Evolutionary conservation across 2,797 vertebrate genomes (phyloP).

Genomic region (Valencia hispanica): DNA sequence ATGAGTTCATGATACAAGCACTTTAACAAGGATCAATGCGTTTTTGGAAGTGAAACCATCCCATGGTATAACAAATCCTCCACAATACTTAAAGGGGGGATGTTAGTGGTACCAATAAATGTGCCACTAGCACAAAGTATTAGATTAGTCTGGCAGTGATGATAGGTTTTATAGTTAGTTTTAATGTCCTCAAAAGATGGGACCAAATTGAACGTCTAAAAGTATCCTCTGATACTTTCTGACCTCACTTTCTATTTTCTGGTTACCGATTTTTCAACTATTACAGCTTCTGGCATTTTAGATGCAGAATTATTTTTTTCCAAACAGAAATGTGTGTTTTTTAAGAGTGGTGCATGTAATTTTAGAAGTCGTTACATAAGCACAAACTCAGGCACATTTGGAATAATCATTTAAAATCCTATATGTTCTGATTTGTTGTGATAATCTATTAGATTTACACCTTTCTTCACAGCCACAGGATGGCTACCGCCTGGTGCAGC

Average conservation of each 20-base stretch:
- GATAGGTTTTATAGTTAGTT: no score
- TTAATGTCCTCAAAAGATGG: background rate
- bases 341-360: background rate
- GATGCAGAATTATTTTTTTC: background rate
- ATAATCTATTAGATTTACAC: background rate
- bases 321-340: background rate
- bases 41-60: background rate
- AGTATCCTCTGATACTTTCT: background rate
- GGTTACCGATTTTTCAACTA: background rate
- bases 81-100: background rate
- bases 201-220: background rate
- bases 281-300: background rate
- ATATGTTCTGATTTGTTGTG: background rate
- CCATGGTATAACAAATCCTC: background rate
- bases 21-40: no score
- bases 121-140: background rate
- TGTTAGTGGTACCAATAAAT: background rate
- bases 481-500: conserved; percentile 95
- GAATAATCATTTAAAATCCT: background rate
- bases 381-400: no score
- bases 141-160: background rate
- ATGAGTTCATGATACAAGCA: no score
- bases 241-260: background rate
- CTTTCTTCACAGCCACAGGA: conserved; percentile 88
- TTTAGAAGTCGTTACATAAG: no score